phyloP scores from a whole-genome alignment of 2,797 vertebrate genomes.

The Trachops cirrhosus region DNA sequence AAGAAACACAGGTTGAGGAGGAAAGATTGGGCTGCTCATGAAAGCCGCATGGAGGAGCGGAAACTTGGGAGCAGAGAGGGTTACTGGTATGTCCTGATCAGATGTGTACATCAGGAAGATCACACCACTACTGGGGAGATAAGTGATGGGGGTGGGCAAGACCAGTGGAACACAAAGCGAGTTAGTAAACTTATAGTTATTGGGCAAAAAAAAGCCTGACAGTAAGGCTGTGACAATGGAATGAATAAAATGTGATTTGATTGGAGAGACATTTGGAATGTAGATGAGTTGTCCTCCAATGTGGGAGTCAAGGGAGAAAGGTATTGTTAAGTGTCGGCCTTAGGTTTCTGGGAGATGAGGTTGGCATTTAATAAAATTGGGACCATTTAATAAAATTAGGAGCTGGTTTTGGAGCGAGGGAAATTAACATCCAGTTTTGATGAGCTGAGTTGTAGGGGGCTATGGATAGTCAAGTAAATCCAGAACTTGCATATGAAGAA shows the following conservation, averaged over 20 bases:
- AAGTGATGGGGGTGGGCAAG: not conserved
- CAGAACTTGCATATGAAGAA: not conserved
- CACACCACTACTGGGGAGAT: not conserved
- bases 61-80: not conserved
- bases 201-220: not conserved
- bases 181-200: not conserved
- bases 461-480: not conserved
- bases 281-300: not conserved
- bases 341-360: not conserved
- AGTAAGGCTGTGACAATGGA: not conserved
- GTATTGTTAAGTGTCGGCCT: not conserved
- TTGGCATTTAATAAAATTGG: not conserved
- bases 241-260: not conserved
- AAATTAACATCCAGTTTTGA: not conserved
- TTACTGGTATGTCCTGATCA: not conserved
- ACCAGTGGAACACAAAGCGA: not conserved
- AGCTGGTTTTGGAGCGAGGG: not conserved
- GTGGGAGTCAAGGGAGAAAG: not conserved
- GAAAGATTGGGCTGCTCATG: not conserved
- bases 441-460: not conserved
- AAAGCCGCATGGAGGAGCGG: not conserved
- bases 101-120: accelerated
- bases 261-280: not conserved
- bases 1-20: not conserved
- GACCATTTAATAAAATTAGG: not conserved